Conservation (phyloP, 1,140 invertebrate species). For the Chlorops oryzae region DNA sequence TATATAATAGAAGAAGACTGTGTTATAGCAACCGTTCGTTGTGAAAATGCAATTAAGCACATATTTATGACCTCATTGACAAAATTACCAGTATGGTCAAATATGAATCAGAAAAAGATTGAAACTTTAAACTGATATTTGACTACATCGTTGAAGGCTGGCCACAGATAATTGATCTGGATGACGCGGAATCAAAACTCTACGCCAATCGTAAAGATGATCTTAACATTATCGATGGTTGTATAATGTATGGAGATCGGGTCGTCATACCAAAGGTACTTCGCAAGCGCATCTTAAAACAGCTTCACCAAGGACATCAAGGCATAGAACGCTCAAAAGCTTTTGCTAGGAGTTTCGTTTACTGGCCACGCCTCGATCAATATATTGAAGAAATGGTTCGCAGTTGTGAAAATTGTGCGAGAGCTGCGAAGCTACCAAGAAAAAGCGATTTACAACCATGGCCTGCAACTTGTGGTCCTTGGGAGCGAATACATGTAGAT, state of each 20-base stretch:
- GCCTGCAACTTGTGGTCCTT: slow-evolving; percentile 1
- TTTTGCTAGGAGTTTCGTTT: neutral
- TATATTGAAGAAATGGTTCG: too few relatives aligned
- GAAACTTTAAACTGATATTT: neutral
- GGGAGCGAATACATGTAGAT: slow-evolving; percentile 10
- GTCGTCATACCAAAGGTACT: slow-evolving; percentile 39
- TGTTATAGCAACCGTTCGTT: too few relatives aligned
- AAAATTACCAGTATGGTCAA: neutral
- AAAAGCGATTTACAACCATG: slow-evolving; percentile 1
- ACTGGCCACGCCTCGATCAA: too few relatives aligned
- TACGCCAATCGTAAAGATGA: neutral
- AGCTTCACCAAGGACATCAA: slow-evolving; percentile 43
- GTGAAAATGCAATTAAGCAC: neutral
- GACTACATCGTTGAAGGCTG: slow-evolving; percentile 1
- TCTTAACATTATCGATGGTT: slow-evolving; percentile 1
- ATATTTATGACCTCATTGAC: neutral
- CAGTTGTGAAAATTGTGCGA: too few relatives aligned
- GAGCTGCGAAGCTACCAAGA: neutral
- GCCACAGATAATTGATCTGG: neutral
- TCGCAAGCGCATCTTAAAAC: slow-evolving; percentile 35
- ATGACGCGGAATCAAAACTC: too few relatives aligned
- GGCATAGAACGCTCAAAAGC: slow-evolving; percentile 7
- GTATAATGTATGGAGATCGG: slow-evolving; percentile 12
- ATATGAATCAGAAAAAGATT: neutral
- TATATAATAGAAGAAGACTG: too few relatives aligned